Evolutionary conservation across 2,113 vertebrate species (phyloP).

Genomic region (Dicerorhinus sumatrensis): DNA sequence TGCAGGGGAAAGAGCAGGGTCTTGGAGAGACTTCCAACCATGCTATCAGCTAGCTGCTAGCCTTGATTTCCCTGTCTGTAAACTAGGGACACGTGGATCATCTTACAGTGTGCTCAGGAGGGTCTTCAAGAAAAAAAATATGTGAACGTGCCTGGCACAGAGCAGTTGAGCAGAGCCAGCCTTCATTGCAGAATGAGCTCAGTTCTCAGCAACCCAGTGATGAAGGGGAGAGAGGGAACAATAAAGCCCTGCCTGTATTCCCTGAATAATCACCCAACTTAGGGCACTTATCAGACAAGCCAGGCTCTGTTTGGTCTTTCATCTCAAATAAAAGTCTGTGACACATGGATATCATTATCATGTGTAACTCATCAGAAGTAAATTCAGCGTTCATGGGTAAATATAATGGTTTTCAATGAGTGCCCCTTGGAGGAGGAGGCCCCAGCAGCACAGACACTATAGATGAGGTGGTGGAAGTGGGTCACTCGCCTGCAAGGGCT

Average conservation of each 20-base stretch:
- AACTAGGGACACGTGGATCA: not conserved
- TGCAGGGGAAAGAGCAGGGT: not conserved
- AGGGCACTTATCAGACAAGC: conserved; percentile 62
- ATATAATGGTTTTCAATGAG: conserved; percentile 66
- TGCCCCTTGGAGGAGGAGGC: conserved; percentile 47
- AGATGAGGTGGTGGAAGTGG: conserved; percentile 62
- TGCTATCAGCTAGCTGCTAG: not conserved
- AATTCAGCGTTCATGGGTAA: conserved; percentile 72
- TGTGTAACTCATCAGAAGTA: conserved; percentile 72
- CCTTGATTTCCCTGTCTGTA: not conserved
- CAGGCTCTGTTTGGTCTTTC: conserved; percentile 72
- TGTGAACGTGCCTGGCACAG: not conserved
- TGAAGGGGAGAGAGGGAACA: not conserved
- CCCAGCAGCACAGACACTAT: conserved; percentile 54
- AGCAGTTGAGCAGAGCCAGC: not conserved
- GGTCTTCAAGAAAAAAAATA: not conserved
- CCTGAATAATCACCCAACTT: conserved; percentile 51
- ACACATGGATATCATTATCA: conserved; percentile 64
- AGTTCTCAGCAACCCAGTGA: not conserved
- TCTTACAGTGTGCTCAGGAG: not conserved
- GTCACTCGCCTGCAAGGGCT: conserved; percentile 41
- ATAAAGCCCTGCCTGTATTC: conserved; percentile 29
- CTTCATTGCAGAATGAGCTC: not conserved
- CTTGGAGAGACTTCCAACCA: not conserved
- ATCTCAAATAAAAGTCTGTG: conserved; percentile 76